Percentiles rank a stretch among this genome's conserved stretches.
phyloP scores from a whole-genome alignment of 2,113 vertebrate species.

The Hemiscyllium ocellatum region DNA sequence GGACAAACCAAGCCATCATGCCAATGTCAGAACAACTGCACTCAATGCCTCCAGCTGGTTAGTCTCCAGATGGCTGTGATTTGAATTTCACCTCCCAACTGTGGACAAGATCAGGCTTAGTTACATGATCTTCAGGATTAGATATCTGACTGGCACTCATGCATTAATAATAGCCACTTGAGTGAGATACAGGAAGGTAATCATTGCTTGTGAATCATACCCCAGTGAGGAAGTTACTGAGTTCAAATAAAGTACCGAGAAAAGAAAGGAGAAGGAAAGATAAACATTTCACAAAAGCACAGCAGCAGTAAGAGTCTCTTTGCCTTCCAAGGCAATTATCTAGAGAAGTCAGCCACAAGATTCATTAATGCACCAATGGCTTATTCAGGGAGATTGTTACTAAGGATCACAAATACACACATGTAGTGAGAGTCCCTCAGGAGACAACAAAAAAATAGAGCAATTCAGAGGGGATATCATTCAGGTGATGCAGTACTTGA shows the following conservation, averaged over 20 bases:
- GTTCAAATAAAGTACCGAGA: background rate
- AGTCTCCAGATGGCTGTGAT: background rate
- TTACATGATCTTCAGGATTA: background rate
- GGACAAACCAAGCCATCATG: background rate
- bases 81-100: background rate
- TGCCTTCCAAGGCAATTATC: background rate
- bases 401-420: background rate
- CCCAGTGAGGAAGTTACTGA: background rate
- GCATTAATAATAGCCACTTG: background rate
- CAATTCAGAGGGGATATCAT: background rate
- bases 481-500: background rate
- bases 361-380: background rate
- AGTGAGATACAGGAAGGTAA: background rate
- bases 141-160: background rate
- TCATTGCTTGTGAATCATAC: background rate
- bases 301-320: background rate
- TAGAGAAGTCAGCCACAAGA: background rate
- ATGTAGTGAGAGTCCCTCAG: background rate
- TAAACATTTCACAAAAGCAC: background rate
- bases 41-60: background rate
- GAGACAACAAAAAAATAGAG: background rate
- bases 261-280: background rate
- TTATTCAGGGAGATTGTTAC: background rate
- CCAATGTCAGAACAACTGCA: background rate
- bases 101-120: background rate